Evolutionary conservation across 2,888 invertebrate genomes (phyloP).

Genomic region (Zygogramma bicolorata): DNA sequence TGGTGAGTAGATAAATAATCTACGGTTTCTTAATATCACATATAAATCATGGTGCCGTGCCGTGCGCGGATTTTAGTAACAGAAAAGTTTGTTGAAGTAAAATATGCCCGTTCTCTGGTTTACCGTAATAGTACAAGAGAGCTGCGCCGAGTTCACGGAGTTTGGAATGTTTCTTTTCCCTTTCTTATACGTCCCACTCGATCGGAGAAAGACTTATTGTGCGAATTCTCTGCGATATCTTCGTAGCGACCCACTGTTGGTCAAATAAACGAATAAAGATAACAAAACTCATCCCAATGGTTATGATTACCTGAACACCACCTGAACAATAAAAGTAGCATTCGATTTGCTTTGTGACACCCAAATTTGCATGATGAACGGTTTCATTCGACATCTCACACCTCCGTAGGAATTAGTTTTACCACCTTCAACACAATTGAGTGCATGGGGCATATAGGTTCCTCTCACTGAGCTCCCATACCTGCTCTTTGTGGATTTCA

Average conservation of each 20-base stretch:
- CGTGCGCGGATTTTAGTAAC: constrained; percentile 45
- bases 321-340: no score
- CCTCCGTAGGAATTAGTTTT: no score
- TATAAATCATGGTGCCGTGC: constrained; percentile 45
- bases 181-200: background rate
- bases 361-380: no score
- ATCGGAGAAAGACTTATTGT: background rate
- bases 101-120: constrained; percentile 26
- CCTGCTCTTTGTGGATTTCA: no score
- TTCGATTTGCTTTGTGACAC: no score
- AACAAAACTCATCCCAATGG: no score
- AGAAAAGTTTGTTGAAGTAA: constrained; percentile 41
- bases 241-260: background rate
- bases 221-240: background rate
- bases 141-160: constrained; percentile 11
- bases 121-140: constrained; percentile 22
- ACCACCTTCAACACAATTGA: no score
- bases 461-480: no score
- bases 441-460: no score
- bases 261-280: no score
- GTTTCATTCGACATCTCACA: no score
- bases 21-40: constrained; percentile 35
- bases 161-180: constrained; percentile 2
- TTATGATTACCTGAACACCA: no score
- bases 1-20: constrained; percentile 38